Percentiles rank a stretch among this genome's conserved stretches.
Evolutionary conservation across 2,113 vertebrate genomes (phyloP).

Genomic region (Telmatochromis sp.): DNA sequence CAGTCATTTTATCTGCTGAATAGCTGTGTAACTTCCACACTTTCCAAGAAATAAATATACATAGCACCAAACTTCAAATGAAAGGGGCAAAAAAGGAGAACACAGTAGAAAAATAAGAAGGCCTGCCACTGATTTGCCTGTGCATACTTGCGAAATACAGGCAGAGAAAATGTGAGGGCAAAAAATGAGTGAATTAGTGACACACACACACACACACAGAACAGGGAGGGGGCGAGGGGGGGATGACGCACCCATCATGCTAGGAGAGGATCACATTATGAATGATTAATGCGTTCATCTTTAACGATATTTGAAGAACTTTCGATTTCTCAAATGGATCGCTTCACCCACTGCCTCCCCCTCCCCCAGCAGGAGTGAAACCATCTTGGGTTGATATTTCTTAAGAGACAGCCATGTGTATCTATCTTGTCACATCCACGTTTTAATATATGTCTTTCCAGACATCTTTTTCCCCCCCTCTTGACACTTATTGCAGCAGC

Average conservation of each 20-base stretch:
- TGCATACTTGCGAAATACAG: background rate
- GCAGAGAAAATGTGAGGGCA: background rate
- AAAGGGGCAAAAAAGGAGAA: background rate
- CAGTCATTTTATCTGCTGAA: background rate
- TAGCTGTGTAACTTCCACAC: background rate
- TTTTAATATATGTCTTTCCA: slow-evolving; percentile 34
- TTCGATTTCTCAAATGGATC: slow-evolving; percentile 43
- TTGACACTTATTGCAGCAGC: background rate
- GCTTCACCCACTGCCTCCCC: background rate
- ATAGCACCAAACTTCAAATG: background rate
- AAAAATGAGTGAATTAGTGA: background rate
- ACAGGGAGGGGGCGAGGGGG: background rate
- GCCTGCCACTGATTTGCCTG: background rate
- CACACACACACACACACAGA: background rate
- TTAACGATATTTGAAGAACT: slow-evolving; percentile 49
- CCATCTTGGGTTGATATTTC: slow-evolving; percentile 3
- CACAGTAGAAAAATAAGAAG: background rate
- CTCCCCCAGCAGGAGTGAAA: background rate
- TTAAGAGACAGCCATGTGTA: background rate
- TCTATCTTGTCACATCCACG: background rate
- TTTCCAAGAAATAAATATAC: background rate
- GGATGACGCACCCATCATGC: slow-evolving; percentile 17
- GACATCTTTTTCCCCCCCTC: background rate
- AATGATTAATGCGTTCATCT: slow-evolving; percentile 54
- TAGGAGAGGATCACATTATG: slow-evolving; percentile 30